These are phyloP conservation scores for Julus scandinavius DNA, from an alignment of 2,888 invertebrate genomes.

Conservation along the genomic window DNA sequence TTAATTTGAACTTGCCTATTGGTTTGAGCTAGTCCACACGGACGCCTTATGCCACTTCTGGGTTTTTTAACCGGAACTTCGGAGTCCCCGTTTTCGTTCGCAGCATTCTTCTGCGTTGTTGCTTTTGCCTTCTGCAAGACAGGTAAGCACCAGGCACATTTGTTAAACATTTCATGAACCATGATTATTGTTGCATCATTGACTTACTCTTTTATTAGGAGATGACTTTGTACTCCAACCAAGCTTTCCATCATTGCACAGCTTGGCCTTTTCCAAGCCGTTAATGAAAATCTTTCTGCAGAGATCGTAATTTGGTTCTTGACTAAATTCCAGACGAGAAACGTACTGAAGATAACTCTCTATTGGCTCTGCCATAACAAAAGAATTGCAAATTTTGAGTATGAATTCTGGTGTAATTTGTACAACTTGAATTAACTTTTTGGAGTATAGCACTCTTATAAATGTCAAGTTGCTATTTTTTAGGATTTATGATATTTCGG, in stretches of 20 bases:
- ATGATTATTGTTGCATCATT: no score
- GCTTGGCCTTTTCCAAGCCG: slow-evolving; percentile 69
- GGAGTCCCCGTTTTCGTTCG: slow-evolving; percentile 34
- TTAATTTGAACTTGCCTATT: slow-evolving; percentile 47
- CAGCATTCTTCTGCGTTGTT: background rate
- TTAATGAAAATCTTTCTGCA: slow-evolving; percentile 76
- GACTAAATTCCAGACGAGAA: slow-evolving; percentile 76
- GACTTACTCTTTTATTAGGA: slow-evolving; percentile 52
- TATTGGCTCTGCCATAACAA: slow-evolving; percentile 68
- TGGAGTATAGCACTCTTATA: no score
- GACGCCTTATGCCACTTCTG: slow-evolving; percentile 40
- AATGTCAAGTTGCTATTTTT: no score
- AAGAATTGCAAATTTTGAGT: slow-evolving; percentile 48
- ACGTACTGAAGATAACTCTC: slow-evolving; percentile 78
- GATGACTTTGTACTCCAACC: slow-evolving; percentile 13
- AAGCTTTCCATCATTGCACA: slow-evolving; percentile 60
- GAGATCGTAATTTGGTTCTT: slow-evolving; percentile 80
- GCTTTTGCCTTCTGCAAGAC: slow-evolving; percentile 29
- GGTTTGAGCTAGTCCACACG: slow-evolving; percentile 54
- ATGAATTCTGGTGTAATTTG: no score
- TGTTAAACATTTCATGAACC: no score
- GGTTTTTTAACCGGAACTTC: background rate
- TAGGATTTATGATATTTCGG: no score
- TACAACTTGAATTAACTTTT: no score
- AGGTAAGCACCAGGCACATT: no score